Evolutionary conservation across 2,113 vertebrate genomes (phyloP).

Genomic region (Bettongia penicillata): DNA sequence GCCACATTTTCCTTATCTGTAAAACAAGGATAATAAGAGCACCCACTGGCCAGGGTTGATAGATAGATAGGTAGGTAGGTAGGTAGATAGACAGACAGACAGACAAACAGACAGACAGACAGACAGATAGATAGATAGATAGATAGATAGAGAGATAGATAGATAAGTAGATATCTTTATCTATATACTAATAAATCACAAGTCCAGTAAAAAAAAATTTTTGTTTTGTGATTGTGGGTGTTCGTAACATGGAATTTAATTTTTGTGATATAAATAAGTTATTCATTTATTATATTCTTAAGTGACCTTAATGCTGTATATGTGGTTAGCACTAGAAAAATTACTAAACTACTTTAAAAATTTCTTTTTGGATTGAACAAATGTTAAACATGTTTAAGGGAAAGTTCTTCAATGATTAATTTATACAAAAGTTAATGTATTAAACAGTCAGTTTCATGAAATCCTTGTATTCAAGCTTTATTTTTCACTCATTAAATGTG

Average conservation of each 20-base stretch:
- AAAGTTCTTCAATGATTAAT: not conserved
- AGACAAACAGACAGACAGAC: too few relatives aligned
- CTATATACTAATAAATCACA: not conserved
- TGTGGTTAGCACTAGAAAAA: slow-evolving; percentile 14
- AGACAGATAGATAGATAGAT: not conserved
- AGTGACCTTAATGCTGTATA: slow-evolving; percentile 3
- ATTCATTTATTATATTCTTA: slow-evolving; percentile 27
- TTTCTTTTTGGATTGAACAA: not conserved
- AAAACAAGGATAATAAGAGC: not conserved
- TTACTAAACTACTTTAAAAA: not conserved
- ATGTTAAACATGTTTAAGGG: not conserved
- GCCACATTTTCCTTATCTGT: not conserved
- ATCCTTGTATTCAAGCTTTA: not conserved
- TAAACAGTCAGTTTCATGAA: not conserved
- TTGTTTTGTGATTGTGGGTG: not conserved
- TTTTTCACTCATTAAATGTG: not conserved
- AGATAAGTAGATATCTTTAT: too few relatives aligned
- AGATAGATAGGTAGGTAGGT: too few relatives aligned
- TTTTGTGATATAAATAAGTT: slow-evolving; percentile 26
- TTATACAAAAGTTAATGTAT: not conserved
- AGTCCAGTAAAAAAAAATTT: not conserved
- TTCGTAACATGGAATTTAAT: slow-evolving; percentile 35
- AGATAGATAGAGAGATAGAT: not conserved
- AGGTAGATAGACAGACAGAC: too few relatives aligned
- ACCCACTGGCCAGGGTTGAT: not conserved